Percentiles rank a stretch among this genome's conserved stretches.
These are phyloP conservation scores for Aratinga solstitialis DNA, from an alignment of 2,797 vertebrate genomes.

Conservation along the genomic window DNA sequence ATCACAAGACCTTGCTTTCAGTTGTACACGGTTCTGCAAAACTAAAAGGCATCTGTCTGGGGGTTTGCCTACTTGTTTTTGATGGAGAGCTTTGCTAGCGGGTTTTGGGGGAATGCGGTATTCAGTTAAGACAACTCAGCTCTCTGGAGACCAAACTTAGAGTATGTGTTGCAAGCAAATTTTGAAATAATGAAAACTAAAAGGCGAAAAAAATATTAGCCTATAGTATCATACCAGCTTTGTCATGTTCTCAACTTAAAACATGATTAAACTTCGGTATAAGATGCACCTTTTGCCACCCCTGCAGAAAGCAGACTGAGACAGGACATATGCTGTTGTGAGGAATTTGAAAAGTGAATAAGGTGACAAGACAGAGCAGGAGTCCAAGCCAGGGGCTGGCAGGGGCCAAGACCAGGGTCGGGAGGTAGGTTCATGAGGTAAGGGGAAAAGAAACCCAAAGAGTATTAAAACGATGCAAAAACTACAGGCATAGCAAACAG, in stretches of 20 bases:
- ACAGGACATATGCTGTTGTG: background rate
- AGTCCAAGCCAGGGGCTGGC: background rate
- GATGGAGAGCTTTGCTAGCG: background rate
- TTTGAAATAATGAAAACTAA: background rate
- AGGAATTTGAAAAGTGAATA: background rate
- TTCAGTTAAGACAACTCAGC: background rate
- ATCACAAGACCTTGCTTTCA: background rate
- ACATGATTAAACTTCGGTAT: fast-evolving
- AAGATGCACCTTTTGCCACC: background rate
- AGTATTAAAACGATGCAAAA: background rate
- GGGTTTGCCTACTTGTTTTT: background rate
- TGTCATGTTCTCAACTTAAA: background rate
- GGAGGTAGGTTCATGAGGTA: background rate
- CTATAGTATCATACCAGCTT: background rate
- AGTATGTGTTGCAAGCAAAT: background rate
- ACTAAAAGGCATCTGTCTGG: background rate
- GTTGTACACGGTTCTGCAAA: background rate
- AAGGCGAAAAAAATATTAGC: background rate
- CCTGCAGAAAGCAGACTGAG: background rate
- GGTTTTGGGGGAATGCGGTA: background rate
- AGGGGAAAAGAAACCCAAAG: fast-evolving
- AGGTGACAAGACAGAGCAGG: background rate
- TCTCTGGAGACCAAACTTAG: background rate
- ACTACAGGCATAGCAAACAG: background rate
- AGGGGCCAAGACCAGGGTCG: background rate